phyloP scores from a whole-genome alignment of 2,888 invertebrate species.

The Ophonus ardosiacus region DNA sequence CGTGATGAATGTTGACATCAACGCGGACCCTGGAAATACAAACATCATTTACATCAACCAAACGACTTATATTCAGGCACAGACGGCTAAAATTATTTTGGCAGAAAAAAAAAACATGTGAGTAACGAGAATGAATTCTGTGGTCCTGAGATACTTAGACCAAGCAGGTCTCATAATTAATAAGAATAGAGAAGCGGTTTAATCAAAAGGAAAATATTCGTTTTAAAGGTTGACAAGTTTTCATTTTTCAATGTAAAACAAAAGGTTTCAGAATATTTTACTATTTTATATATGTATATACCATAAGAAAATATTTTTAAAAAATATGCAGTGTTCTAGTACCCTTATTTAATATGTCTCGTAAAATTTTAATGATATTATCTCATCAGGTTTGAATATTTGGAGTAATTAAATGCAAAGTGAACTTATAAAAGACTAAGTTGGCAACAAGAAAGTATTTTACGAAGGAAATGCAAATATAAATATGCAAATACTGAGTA shows the following conservation, averaged over 20 bases:
- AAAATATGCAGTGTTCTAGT: not conserved
- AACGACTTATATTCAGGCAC: not conserved
- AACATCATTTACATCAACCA: not conserved
- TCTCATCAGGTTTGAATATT: not conserved
- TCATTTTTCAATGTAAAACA: too few relatives aligned
- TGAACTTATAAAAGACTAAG: slow-evolving; percentile 1
- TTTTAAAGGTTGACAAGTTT: too few relatives aligned
- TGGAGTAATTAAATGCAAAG: not conserved
- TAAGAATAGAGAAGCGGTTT: too few relatives aligned
- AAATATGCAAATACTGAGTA: slow-evolving; percentile 35
- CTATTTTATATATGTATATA: too few relatives aligned
- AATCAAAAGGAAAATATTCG: too few relatives aligned
- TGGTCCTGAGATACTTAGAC: too few relatives aligned
- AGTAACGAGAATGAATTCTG: not conserved
- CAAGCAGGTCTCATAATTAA: too few relatives aligned
- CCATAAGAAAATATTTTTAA: not conserved
- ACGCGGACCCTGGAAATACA: not conserved
- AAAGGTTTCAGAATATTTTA: too few relatives aligned
- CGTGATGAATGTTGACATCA: not conserved
- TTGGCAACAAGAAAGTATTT: slow-evolving; percentile 17
- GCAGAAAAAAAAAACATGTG: not conserved
- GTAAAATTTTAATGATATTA: not conserved
- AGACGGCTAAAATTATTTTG: not conserved
- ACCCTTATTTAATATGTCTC: not conserved
- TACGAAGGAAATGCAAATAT: slow-evolving; percentile 33